Conservation (phyloP, 30 jellyfish, hydroid and myxozoan genomes). For the Cassiopea xamachana region DNA sequence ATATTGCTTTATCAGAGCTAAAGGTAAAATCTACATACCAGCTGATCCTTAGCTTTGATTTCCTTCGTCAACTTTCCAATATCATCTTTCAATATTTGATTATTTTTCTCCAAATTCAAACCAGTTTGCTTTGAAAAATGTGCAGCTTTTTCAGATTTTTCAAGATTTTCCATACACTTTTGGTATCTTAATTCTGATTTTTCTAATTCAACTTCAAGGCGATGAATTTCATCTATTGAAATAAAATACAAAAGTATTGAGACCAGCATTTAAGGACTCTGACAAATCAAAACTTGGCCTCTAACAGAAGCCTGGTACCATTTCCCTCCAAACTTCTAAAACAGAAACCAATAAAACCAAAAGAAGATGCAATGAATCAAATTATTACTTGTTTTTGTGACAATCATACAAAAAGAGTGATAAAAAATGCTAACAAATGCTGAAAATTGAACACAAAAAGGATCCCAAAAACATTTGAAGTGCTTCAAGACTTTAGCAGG, state of each 20-base stretch:
- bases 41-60: conserved; percentile 52
- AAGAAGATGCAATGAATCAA: no score
- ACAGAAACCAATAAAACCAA: no score
- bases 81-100: conserved; percentile 5
- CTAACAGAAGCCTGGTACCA: no score
- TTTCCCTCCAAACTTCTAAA: no score
- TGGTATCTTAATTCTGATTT: conserved; percentile 26
- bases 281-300: no score
- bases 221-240: conserved; percentile 53
- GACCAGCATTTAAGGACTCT: no score
- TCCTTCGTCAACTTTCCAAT: conserved; percentile 27
- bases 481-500: no score
- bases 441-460: no score
- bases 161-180: conserved; percentile 27
- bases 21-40: conserved; percentile 20
- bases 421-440: no score
- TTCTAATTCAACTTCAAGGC: conserved; percentile 50
- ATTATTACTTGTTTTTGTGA: no score
- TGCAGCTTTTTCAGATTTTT: background rate
- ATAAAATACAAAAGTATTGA: background rate
- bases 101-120: conserved; percentile 25
- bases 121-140: conserved; percentile 10
- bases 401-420: no score
- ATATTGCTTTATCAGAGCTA: background rate
- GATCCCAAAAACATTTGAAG: no score